Base-by-base conservation (phyloP, 2,888 invertebrate species). In the Arctia plantaginis region DNA sequence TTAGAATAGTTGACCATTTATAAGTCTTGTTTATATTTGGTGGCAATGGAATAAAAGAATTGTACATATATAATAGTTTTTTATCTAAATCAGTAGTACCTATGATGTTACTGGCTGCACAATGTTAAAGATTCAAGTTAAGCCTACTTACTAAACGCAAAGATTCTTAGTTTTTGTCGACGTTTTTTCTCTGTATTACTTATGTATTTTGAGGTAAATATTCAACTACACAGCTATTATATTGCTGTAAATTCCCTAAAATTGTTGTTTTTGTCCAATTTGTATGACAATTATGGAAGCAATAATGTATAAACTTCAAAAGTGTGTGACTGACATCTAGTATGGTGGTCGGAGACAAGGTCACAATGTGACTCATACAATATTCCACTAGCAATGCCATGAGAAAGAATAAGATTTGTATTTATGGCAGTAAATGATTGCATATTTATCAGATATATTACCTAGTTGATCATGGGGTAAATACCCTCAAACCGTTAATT, bases 241-340 rank as follows among this genome's bases (percentile, higher is more conserved):
- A 74, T 77, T 78, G 71, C 79, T 79, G 75, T 73, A 74, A 76
- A 80, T 76, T 76, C 78, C 72, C 73, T 74, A 75, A 84, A 84
- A 80, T 83, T 80, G 77, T 83, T 59, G 78, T 85, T 85, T 85
- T 85, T 85, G 80, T 86, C 76, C 75, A 84, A 79, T 80, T 86
- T 82, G 65, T 84, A 78, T 80, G 81, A 82, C 86, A 84, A 85
- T 83, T 84, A 84, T 77, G 74, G 81, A 69, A 18, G 81, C 71
- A 76, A 78, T 78, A 69, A 75, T 64, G 69, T 74, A 67, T 78
- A 74, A 81, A 72, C 74, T 74, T 75, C 71, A 77, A 82, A 83
- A 85, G 72, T 72, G 81, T 80, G 69, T 80, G 73, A 65, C 70
- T 65, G 74, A 79, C 77, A 77, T 77, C 74, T 78, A 78, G 78